Evolutionary conservation across 2,888 invertebrate genomes (phyloP).

Genomic region (Fissipunctia ypsillon): DNA sequence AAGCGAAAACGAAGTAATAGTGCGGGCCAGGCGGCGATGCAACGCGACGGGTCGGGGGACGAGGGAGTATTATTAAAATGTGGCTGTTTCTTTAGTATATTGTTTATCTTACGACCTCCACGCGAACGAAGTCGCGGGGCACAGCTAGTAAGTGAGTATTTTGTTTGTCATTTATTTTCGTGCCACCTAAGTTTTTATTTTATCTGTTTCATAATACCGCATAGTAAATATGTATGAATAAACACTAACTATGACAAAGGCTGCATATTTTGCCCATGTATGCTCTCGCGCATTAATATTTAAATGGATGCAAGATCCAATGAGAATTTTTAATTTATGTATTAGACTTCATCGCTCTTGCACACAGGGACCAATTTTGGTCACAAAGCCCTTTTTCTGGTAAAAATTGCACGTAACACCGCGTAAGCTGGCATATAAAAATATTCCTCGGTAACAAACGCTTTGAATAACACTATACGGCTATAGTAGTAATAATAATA

Average conservation of each 20-base stretch:
- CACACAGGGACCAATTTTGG: neutral
- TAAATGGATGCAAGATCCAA: conserved; percentile 53
- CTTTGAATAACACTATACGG: too few species aligned
- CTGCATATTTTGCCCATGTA: conserved; percentile 35
- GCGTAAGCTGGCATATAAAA: neutral
- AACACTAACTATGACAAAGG: conserved; percentile 33
- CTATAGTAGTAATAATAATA: too few species aligned
- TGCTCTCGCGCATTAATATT: conserved; percentile 45
- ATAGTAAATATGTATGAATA: conserved; percentile 42
- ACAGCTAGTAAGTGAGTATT: too few species aligned
- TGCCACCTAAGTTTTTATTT: neutral
- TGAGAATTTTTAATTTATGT: conserved; percentile 56
- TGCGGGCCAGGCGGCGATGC: too few species aligned
- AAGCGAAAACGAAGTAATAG: too few species aligned
- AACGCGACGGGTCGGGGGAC: too few species aligned
- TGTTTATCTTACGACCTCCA: too few species aligned
- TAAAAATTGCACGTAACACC: neutral
- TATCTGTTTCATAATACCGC: neutral
- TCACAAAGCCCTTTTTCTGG: neutral
- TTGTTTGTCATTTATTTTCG: neutral
- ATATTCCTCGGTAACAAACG: too few species aligned
- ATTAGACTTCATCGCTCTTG: conserved; percentile 17
- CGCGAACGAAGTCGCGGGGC: too few species aligned
- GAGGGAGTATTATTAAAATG: too few species aligned
- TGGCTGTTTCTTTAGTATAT: too few species aligned